Conservation (phyloP, 2,797 vertebrate genomes). For the Gymnothorax reevesii region DNA sequence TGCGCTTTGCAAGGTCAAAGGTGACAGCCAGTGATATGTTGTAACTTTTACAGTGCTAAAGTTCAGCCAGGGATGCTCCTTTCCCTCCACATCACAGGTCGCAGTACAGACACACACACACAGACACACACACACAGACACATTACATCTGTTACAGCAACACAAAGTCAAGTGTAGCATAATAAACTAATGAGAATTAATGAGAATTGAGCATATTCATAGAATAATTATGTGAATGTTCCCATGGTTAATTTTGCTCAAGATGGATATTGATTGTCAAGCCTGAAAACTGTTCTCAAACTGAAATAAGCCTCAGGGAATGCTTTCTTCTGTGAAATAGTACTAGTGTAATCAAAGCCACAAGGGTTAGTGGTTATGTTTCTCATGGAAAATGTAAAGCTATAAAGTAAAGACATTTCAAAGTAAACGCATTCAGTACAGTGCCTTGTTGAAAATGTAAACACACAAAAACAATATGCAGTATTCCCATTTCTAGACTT, state of each 20-base stretch:
- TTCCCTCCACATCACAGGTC: constrained; percentile 11
- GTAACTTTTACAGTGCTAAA: constrained; percentile 60
- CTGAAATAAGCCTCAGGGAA: background rate
- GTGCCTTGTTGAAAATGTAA: background rate
- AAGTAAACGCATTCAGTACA: background rate
- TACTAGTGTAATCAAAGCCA: background rate
- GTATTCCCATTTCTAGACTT: background rate
- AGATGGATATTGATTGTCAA: background rate
- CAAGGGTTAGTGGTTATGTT: background rate
- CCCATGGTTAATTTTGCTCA: background rate
- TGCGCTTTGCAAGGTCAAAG: constrained; percentile 53
- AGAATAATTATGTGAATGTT: background rate
- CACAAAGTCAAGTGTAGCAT: background rate
- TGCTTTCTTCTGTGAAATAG: background rate
- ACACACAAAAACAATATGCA: background rate
- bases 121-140: background rate
- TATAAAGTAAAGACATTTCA: background rate
- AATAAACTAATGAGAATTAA: background rate
- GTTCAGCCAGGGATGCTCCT: constrained; percentile 50
- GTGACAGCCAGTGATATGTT: constrained; percentile 52
- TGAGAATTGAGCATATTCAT: no score
- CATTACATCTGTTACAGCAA: background rate
- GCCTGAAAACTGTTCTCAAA: background rate
- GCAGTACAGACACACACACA: background rate
- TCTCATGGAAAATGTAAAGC: background rate